These are phyloP conservation scores for Choloepus hoffmanni DNA, from an alignment of 2,113 vertebrate species.

Conservation along the genomic window DNA sequence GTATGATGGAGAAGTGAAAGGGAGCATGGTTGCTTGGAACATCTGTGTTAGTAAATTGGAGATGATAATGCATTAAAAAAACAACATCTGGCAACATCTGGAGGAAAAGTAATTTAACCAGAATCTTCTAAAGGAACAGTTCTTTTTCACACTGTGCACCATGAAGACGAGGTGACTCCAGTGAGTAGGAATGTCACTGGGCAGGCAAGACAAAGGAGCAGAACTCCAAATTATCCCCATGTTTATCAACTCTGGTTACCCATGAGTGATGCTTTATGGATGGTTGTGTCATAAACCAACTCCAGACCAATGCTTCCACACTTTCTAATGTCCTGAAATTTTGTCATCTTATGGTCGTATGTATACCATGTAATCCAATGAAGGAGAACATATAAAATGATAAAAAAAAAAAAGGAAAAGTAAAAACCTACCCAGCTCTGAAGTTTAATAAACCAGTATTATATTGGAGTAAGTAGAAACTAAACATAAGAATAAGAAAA, in stretches of 20 bases:
- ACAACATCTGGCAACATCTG: not conserved
- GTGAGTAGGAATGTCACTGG: not conserved
- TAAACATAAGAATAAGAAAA: not conserved
- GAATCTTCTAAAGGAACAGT: not conserved
- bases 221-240: not conserved
- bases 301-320: too few species aligned
- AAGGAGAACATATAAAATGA: not conserved
- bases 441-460: not conserved
- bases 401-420: not conserved
- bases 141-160: too few species aligned
- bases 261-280: not conserved
- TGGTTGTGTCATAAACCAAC: not conserved
- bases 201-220: fast-evolving
- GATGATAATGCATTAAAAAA: not conserved
- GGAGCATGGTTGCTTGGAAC: fast-evolving
- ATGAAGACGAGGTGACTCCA: not conserved
- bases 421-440: not conserved
- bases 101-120: not conserved
- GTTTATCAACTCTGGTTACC: not conserved
- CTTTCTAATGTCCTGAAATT: too few species aligned
- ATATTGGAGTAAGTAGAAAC: not conserved
- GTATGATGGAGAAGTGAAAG: not conserved
- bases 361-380: not conserved
- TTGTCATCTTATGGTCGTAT: not conserved
- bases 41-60: not conserved